Percentiles rank a stretch among this genome's conserved stretches.
phyloP scores from a whole-genome alignment of 2,797 vertebrate species.

The Neosalanx taihuensis region DNA sequence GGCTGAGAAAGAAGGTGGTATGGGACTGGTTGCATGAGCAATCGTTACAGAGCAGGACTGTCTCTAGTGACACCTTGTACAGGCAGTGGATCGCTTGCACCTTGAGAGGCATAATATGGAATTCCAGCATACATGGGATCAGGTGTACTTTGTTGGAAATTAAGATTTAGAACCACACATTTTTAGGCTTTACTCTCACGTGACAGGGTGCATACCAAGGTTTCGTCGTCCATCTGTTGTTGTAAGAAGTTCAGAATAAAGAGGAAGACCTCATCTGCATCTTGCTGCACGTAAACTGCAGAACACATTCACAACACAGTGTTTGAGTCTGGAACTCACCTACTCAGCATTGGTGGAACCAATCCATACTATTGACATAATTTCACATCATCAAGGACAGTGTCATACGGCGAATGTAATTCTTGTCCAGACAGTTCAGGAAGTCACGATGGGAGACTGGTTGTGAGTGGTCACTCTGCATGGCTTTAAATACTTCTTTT shows the following conservation, averaged over 20 bases:
- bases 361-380: background rate
- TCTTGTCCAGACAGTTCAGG: conserved; percentile 65
- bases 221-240: conserved; percentile 61
- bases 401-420: conserved; percentile 58
- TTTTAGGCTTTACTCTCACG: background rate
- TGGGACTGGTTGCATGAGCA: conserved; percentile 46
- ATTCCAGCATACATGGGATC: background rate
- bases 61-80: conserved; percentile 64
- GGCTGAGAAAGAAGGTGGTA: conserved; percentile 57
- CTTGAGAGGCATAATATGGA: conserved; percentile 36
- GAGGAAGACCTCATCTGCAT: conserved; percentile 76
- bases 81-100: conserved; percentile 63
- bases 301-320: conserved; percentile 18
- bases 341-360: background rate
- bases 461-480: conserved; percentile 43
- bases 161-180: background rate
- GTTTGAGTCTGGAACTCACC: background rate
- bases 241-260: conserved; percentile 61
- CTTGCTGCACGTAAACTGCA: conserved; percentile 64
- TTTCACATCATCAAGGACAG: background rate
- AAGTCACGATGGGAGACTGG: conserved; percentile 49
- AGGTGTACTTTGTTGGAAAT: background rate
- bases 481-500: conserved; percentile 51
- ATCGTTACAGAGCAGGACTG: conserved; percentile 49
- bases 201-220: conserved; percentile 53